Percentiles rank a stretch among this genome's conserved stretches.
Evolutionary conservation across 2,797 vertebrate species (phyloP).

Genomic region (Halcyon chelicuti): DNA sequence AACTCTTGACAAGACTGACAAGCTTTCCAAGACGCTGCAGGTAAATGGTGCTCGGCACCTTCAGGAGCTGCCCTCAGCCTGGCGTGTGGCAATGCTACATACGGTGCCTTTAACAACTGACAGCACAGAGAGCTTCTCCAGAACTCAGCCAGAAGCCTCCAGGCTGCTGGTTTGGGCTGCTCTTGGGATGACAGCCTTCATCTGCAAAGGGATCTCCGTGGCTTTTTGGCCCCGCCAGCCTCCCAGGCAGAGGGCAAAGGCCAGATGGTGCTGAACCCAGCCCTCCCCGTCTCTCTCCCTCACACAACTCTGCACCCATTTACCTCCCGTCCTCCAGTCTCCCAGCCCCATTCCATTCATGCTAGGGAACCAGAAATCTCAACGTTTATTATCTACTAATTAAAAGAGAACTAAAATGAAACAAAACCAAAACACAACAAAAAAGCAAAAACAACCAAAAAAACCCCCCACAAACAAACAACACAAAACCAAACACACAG

Average conservation of each 20-base stretch:
- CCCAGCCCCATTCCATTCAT: neutral
- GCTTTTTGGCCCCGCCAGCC: neutral
- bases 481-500: neutral
- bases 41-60: neutral
- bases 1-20: neutral
- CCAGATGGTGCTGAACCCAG: neutral
- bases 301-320: neutral
- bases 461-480: neutral
- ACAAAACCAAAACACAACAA: neutral
- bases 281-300: neutral
- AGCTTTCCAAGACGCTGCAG: neutral
- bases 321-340: neutral
- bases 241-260: neutral
- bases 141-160: neutral
- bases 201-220: rapidly evolving
- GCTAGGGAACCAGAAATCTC: neutral
- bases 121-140: rapidly evolving
- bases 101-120: rapidly evolving
- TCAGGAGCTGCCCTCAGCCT: neutral
- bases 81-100: rapidly evolving
- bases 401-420: neutral
- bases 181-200: neutral
- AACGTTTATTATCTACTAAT: neutral
- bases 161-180: neutral
- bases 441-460: neutral